phyloP scores from a whole-genome alignment of 2,797 vertebrate species.

The Anableps anableps region DNA sequence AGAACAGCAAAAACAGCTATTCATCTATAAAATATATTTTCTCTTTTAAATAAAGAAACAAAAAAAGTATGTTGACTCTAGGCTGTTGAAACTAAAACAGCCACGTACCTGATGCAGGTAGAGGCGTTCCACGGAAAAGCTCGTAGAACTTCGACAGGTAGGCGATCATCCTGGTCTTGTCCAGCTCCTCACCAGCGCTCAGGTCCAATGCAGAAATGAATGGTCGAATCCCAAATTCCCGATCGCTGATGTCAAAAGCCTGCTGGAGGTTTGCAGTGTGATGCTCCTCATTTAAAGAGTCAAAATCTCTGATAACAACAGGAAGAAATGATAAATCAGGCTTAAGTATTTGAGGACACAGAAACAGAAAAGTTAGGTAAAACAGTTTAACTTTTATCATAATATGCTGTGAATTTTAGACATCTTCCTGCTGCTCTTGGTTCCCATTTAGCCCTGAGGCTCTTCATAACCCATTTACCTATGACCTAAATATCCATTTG shows the following conservation, averaged over 20 bases:
- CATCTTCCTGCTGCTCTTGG: not conserved
- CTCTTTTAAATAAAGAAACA: constrained; percentile 1
- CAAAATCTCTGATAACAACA: constrained; percentile 85
- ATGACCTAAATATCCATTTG: constrained; percentile 11
- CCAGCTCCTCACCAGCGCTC: constrained; percentile 79
- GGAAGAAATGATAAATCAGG: constrained; percentile 4
- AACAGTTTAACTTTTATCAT: not conserved
- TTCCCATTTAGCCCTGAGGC: not conserved
- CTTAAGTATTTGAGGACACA: not conserved
- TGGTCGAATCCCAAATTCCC: constrained; percentile 90
- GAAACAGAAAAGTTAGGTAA: not conserved
- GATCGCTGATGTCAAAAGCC: constrained; percentile 90
- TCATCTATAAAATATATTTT: not conserved
- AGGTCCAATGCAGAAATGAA: constrained; percentile 88
- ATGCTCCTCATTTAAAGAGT: constrained; percentile 88
- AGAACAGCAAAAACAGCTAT: constrained; percentile 26
- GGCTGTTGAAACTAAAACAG: not conserved
- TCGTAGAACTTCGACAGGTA: constrained; percentile 98
- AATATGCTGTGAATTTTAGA: not conserved
- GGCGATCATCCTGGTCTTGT: constrained; percentile 89
- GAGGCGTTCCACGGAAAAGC: constrained; percentile 90
- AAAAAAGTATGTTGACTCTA: not conserved
- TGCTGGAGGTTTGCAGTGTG: constrained; percentile 88
- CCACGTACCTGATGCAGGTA: constrained; percentile 85
- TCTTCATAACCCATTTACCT: constrained; percentile 3